Percentiles rank a stretch among this genome's conserved stretches.
Evolutionary conservation across 2,113 vertebrate genomes (phyloP).

Genomic region (Centropristis striata): DNA sequence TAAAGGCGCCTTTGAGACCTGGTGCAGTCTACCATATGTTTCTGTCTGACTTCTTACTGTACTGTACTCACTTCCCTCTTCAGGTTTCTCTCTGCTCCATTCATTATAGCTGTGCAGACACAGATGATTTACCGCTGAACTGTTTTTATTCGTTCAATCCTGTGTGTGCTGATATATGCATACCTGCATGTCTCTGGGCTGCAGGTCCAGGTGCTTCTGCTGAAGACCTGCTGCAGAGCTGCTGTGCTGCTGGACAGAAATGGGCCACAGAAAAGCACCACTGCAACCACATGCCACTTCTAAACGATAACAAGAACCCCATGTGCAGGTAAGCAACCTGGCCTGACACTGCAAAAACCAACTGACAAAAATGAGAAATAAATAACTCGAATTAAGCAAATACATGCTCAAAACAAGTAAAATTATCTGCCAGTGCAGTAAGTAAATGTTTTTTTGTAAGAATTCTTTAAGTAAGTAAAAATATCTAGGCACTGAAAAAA

Average conservation of each 20-base stretch:
- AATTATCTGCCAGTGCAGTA: no score
- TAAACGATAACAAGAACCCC: constrained; percentile 75
- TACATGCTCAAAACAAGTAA: no score
- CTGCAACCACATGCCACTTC: constrained; percentile 86
- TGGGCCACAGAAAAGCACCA: constrained; percentile 90
- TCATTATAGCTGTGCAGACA: background rate
- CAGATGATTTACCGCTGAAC: constrained; percentile 34
- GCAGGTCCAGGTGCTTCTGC: constrained; percentile 40
- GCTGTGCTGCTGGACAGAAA: constrained; percentile 90
- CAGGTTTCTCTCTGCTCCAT: constrained; percentile 13
- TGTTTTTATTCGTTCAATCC: constrained; percentile 40
- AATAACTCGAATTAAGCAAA: no score
- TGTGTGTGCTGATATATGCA: constrained; percentile 44
- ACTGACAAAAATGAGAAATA: no score
- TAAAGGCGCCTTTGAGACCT: constrained; percentile 41
- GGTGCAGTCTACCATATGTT: constrained; percentile 63
- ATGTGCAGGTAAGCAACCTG: constrained; percentile 88
- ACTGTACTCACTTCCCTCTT: background rate
- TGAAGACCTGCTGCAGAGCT: constrained; percentile 88
- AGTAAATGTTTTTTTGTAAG: no score
- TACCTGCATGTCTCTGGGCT: constrained; percentile 35
- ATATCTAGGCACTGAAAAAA: no score
- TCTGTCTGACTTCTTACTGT: constrained; percentile 31
- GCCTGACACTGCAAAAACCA: no score
- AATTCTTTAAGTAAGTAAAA: no score